Evolutionary conservation across 2,113 vertebrate species (phyloP), one percentile per base, ranked within the genome.

Genomic region (Gallinago paraguaiae): DNA sequence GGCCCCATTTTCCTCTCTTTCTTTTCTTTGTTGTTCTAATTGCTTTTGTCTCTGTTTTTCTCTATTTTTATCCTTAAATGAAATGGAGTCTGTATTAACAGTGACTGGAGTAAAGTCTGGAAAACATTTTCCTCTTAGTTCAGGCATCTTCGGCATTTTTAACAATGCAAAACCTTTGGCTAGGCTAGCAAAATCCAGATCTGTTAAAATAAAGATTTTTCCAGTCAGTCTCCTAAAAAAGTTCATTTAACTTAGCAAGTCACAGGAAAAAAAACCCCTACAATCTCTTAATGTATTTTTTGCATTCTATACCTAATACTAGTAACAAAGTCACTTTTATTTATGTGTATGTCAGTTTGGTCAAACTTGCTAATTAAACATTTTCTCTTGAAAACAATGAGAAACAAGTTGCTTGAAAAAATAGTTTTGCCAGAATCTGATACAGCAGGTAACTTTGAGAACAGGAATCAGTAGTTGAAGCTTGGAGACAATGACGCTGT

Each of bases 121-220:
- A 60, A 99, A 98, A 5, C 79, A 95, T 94, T 98, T 99, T 35
- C 99, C 99, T 92, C 94, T 98, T 35, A 99, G 95, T 68, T 99
- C 99, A 0, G 99, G 99, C 99, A 99, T 99, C 97, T 97, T 98
- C 9, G 99, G 99, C 98, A 99, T 98, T 91, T 97, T 98, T 25
- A 99, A 98, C 72, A 99, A 96, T 11, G 98, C 99, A 69, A 99
- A 99, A 57, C 99, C 99, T 31, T 95, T 98, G 13, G 99, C 99
- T 46, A 99, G 93, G 17, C 97, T 93, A 8, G 98, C 97, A 56
- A 99, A 99, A 92, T 99, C 98, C 92, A 99, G 98, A 96, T 99
- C 99, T 99, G 87, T 93, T 68, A 76, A 92, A 91, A 86, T 4
- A 82, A 78, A 74, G 24, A 45, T 91, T 89, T 89, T 24, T 39